Conservation (phyloP, 2,113 vertebrate species). For the Bujurquina vittata region DNA sequence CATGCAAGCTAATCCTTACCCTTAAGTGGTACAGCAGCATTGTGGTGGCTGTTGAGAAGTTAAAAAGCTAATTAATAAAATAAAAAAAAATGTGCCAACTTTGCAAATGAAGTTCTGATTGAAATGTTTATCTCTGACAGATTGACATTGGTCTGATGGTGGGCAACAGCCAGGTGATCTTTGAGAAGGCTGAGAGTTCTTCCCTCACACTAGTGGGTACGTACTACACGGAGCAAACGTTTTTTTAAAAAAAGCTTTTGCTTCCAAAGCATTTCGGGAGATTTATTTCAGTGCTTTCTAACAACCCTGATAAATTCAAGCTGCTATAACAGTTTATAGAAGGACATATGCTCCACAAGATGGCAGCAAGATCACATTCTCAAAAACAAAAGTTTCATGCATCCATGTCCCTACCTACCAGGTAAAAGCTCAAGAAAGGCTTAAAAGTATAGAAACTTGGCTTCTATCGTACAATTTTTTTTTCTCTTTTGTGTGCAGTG, state of each 20-base stretch:
- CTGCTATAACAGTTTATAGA: not conserved
- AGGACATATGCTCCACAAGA: slow-evolving; percentile 33
- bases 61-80: too few relatives aligned
- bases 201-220: slow-evolving; percentile 89
- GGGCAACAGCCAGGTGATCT: slow-evolving; percentile 97
- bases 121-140: slow-evolving; percentile 68
- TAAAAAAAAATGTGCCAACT: not conserved
- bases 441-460: not conserved
- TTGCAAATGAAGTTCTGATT: not conserved
- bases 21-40: too few relatives aligned
- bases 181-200: slow-evolving; percentile 97
- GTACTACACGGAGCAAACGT: slow-evolving; percentile 1
- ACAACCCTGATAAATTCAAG: not conserved
- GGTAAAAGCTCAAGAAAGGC: not conserved
- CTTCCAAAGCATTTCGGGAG: not conserved
- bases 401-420: not conserved
- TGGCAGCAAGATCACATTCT: slow-evolving; percentile 43
- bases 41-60: too few relatives aligned
- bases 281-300: not conserved
- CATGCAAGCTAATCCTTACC: not conserved
- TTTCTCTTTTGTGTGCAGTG: not conserved
- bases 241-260: not conserved
- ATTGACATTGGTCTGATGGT: slow-evolving; percentile 93
- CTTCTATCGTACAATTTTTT: not conserved
- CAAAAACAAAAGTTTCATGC: accelerated